These are phyloP conservation scores for Aphelenchoides besseyi DNA, from an alignment of 1,140 invertebrate species.

Conservation along the genomic window DNA sequence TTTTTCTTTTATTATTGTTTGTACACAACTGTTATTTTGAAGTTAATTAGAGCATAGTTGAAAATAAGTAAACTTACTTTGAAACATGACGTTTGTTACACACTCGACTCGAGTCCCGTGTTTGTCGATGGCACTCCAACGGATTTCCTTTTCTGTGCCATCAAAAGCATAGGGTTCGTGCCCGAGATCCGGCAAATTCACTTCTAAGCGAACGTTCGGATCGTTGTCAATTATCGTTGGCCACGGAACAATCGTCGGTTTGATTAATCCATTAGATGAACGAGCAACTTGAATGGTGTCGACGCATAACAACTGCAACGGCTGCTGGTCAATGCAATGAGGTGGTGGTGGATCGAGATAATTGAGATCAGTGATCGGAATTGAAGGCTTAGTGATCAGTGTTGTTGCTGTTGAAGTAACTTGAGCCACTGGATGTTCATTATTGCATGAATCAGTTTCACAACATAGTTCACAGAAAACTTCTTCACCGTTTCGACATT, in stretches of 20 bases:
- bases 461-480: constrained; percentile 1
- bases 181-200: constrained; percentile 23
- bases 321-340: constrained; percentile 23
- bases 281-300: constrained; percentile 8
- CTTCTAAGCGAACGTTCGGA: constrained; percentile 8
- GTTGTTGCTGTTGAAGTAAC: not conserved
- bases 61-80: constrained; percentile 18
- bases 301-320: constrained; percentile 22
- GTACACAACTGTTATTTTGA: not conserved
- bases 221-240: constrained; percentile 23
- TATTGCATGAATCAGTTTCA: constrained; percentile 3
- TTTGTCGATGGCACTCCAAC: constrained; percentile 23
- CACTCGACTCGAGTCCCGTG: constrained; percentile 15
- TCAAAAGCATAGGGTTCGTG: constrained; percentile 27
- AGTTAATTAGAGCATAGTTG: not conserved
- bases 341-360: constrained; percentile 19
- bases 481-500: constrained; percentile 17
- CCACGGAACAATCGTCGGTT: constrained; percentile 21
- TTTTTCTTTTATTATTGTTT: not conserved
- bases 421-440: not conserved
- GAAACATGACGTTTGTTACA: constrained; percentile 25
- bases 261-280: not conserved
- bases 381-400: not conserved
- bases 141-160: constrained; percentile 28
- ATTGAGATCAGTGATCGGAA: constrained; percentile 4